These are phyloP conservation scores for Acanthosepion pharaonis DNA, from an alignment of 2,888 invertebrate species.

Conservation along the genomic window DNA sequence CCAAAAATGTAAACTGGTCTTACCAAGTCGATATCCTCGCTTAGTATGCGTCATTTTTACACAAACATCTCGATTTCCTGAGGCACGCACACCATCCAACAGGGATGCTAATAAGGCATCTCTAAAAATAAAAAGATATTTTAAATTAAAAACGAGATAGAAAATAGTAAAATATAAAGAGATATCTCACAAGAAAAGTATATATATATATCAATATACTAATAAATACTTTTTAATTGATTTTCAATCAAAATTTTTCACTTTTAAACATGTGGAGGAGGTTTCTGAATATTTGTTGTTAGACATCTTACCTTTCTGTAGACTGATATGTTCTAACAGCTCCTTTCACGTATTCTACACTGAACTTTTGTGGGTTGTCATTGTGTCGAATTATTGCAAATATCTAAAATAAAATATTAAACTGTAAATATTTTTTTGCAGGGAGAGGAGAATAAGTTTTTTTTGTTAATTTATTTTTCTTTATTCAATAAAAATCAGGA, in stretches of 20 bases:
- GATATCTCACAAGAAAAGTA: too few relatives aligned
- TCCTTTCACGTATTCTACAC: constrained; percentile 94
- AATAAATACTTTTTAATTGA: too few relatives aligned
- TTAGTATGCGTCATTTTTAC: constrained; percentile 89
- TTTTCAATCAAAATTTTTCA: too few relatives aligned
- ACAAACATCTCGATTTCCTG: constrained; percentile 96
- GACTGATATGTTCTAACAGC: constrained; percentile 90
- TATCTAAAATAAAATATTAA: constrained; percentile 79
- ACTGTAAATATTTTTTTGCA: background rate
- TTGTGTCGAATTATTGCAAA: constrained; percentile 92
- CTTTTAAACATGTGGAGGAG: too few relatives aligned
- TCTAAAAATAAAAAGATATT: constrained; percentile 76
- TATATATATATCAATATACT: too few relatives aligned
- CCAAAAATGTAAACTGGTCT: background rate
- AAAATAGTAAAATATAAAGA: too few relatives aligned
- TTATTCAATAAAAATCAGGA: background rate
- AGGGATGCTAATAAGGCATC: constrained; percentile 95
- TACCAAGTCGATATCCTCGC: constrained; percentile 85
- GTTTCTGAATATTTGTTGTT: too few relatives aligned
- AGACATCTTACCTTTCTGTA: constrained; percentile 84
- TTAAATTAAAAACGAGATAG: too few relatives aligned
- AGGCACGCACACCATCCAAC: constrained; percentile 95
- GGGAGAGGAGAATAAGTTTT: background rate
- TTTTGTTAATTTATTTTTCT: too few relatives aligned
- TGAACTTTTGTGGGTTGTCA: constrained; percentile 93